Evolutionary conservation across 64 coral and sea anemone genomes (phyloP).

Genomic region (Trachythela sp.): DNA sequence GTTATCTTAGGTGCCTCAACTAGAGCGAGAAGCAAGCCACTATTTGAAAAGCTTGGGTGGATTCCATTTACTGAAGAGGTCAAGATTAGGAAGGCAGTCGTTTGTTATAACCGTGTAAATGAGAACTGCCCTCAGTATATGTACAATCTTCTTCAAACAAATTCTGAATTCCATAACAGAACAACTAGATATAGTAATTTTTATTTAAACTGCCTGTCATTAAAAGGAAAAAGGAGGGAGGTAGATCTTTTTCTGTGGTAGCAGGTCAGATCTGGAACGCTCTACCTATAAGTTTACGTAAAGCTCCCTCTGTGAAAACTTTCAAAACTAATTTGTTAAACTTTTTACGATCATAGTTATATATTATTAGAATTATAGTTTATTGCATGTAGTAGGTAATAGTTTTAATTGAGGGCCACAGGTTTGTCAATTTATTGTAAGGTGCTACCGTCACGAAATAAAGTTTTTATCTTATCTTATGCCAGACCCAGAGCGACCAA

Average conservation of each 20-base stretch:
- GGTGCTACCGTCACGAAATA: background rate
- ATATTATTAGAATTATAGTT: background rate
- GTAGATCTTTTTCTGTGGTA: background rate
- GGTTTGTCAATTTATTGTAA: slow-evolving; percentile 1
- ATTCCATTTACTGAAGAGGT: slow-evolving; percentile 50
- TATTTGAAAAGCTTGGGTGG: slow-evolving; percentile 54
- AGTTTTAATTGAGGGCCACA: background rate
- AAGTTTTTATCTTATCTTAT: slow-evolving; percentile 17
- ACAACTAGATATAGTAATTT: slow-evolving; percentile 25
- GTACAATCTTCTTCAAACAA: background rate
- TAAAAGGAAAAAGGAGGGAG: background rate
- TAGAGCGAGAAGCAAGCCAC: background rate
- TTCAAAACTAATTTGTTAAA: background rate
- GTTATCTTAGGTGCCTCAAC: slow-evolving; percentile 42
- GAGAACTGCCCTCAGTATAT: slow-evolving; percentile 34
- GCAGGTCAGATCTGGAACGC: background rate
- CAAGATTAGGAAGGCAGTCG: slow-evolving; percentile 34
- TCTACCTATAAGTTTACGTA: background rate
- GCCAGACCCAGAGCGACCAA: too few species aligned
- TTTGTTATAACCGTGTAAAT: slow-evolving; percentile 48
- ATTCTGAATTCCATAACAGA: slow-evolving; percentile 27
- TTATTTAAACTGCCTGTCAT: background rate
- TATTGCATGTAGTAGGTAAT: background rate
- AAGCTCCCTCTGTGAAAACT: background rate
- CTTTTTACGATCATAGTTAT: slow-evolving; percentile 12